Evolutionary conservation across 2,113 vertebrate genomes (phyloP).

Genomic region (Phyllopteryx taeniolatus): DNA sequence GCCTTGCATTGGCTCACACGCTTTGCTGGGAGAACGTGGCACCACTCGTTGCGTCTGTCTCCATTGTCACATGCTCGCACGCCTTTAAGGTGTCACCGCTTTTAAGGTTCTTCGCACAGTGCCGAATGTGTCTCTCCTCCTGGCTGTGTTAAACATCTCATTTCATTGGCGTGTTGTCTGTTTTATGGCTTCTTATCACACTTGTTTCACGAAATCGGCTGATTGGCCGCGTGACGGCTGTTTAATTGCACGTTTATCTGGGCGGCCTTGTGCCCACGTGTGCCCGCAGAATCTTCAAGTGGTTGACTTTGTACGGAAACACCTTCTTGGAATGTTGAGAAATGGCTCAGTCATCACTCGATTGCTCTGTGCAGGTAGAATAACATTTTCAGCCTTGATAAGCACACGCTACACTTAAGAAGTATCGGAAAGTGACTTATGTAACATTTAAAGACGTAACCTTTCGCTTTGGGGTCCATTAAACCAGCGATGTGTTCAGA

Average conservation of each 20-base stretch:
- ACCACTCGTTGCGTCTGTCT: conserved; percentile 40
- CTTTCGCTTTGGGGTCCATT: not conserved
- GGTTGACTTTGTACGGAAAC: not conserved
- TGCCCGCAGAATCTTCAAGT: conserved; percentile 9
- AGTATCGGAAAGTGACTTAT: not conserved
- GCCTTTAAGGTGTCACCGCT: conserved; percentile 18
- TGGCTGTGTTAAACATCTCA: conserved; percentile 25
- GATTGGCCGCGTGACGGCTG: conserved; percentile 25
- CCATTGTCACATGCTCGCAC: conserved; percentile 6
- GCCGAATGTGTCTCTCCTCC: not conserved
- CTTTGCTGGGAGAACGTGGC: conserved; percentile 47
- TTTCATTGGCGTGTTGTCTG: conserved; percentile 16
- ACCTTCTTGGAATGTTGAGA: not conserved
- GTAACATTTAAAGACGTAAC: not conserved
- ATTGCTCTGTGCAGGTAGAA: not conserved
- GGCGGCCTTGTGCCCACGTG: not conserved
- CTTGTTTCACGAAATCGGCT: conserved; percentile 23
- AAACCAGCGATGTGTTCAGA: not conserved
- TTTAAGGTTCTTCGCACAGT: conserved; percentile 9
- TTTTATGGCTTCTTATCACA: conserved; percentile 22
- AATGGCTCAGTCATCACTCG: not conserved
- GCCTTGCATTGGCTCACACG: conserved; percentile 57
- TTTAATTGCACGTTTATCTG: conserved; percentile 16
- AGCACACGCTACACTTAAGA: not conserved
- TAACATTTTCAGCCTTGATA: not conserved